phyloP scores from a whole-genome alignment of 2,797 vertebrate genomes.

The Triplophysa bombifrons region DNA sequence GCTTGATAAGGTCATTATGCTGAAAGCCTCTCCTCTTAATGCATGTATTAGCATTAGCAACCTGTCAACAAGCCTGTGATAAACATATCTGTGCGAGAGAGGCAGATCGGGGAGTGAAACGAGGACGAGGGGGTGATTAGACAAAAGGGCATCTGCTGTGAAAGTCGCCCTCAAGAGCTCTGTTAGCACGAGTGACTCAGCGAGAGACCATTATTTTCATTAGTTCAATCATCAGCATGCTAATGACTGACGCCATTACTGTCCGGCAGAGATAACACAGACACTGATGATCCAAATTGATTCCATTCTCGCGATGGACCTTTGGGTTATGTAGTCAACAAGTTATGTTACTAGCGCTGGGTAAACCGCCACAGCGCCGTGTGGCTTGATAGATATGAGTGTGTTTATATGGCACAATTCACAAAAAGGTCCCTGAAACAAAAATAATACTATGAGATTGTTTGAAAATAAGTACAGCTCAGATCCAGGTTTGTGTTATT shows the following conservation, averaged over 20 bases:
- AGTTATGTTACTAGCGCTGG: constrained; percentile 13
- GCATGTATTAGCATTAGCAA: constrained; percentile 50
- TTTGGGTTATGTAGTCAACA: constrained; percentile 45
- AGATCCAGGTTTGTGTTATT: too few relatives aligned
- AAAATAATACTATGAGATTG: too few relatives aligned
- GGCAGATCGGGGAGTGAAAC: constrained; percentile 29
- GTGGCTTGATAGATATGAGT: neutral
- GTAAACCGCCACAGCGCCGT: neutral
- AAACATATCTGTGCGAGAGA: constrained; percentile 41
- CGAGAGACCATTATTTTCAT: constrained; percentile 59
- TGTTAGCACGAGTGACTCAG: constrained; percentile 53
- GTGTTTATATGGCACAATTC: neutral
- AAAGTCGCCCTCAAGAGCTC: constrained; percentile 47
- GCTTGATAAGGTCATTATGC: constrained; percentile 55
- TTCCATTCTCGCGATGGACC: constrained; percentile 8
- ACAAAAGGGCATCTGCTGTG: constrained; percentile 54
- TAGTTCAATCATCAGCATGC: constrained; percentile 57
- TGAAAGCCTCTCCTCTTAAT: constrained; percentile 44
- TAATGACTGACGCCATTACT: constrained; percentile 53
- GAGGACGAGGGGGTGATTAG: constrained; percentile 55
- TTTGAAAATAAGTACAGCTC: too few relatives aligned
- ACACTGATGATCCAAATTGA: constrained; percentile 41
- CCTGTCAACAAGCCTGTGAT: constrained; percentile 49
- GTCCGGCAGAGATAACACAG: constrained; percentile 51
- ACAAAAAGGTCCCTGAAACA: too few relatives aligned